Percentiles rank a stretch among this genome's conserved stretches.
These are phyloP conservation scores for Danionella cerebrum DNA, from an alignment of 2,113 vertebrate species.

Conservation along the genomic window DNA sequence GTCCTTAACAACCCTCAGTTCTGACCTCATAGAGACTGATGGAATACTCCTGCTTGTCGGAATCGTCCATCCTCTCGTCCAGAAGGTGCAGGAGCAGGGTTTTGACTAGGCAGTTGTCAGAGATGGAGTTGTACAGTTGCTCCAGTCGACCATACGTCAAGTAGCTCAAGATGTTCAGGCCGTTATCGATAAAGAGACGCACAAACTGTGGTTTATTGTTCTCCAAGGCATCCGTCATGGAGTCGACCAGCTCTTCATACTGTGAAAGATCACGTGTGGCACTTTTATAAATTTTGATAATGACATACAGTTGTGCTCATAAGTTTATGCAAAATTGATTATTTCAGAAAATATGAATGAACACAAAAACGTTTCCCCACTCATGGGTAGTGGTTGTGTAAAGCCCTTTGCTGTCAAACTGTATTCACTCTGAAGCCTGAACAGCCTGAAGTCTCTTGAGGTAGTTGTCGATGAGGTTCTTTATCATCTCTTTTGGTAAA, in stretches of 20 bases:
- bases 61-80: slow-evolving; percentile 33
- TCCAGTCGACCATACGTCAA: slow-evolving; percentile 67
- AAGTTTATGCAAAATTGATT: too few species aligned
- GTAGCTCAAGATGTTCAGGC: slow-evolving; percentile 75
- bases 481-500: too few species aligned
- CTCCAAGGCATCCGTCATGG: slow-evolving; percentile 77
- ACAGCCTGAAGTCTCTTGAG: too few species aligned
- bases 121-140: slow-evolving; percentile 65
- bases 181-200: slow-evolving; percentile 77
- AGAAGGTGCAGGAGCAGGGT: slow-evolving; percentile 62
- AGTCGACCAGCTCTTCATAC: slow-evolving; percentile 70
- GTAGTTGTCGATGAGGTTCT: too few species aligned
- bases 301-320: too few species aligned
- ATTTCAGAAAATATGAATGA: too few species aligned
- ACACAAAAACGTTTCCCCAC: too few species aligned
- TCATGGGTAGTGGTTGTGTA: too few species aligned
- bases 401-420: too few species aligned
- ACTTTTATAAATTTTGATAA: too few species aligned
- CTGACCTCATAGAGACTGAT: slow-evolving; percentile 63
- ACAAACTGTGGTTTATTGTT: slow-evolving; percentile 81
- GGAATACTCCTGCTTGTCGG: not conserved
- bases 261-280: slow-evolving; percentile 33
- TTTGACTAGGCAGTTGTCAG: slow-evolving; percentile 58
- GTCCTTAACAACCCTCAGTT: not conserved
- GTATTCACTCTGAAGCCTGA: too few species aligned